phyloP scores from a whole-genome alignment of 2,113 vertebrate genomes.

The Cercopithecus mona region DNA sequence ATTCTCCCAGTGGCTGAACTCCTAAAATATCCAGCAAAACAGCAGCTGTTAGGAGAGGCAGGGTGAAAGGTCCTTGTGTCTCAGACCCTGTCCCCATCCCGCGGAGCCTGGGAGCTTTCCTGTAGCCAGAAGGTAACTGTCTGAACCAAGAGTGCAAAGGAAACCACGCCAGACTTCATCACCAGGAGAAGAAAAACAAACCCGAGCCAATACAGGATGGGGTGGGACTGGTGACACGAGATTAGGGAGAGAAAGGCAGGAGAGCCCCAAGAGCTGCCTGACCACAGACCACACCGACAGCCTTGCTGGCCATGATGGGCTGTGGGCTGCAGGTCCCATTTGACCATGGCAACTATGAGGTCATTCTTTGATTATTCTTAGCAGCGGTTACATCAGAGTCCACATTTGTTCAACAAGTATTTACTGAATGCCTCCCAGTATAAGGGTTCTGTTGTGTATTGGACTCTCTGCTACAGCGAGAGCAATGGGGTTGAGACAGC shows the following conservation, averaged over 20 bases:
- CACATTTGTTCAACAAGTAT: neutral
- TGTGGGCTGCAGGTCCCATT: neutral
- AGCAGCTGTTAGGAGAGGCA: neutral
- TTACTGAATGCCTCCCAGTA: neutral
- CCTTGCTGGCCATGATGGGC: fast-evolving
- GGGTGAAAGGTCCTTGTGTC: neutral
- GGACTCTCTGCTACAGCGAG: neutral
- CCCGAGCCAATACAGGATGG: neutral
- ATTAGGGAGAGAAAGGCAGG: neutral
- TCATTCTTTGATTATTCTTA: neutral
- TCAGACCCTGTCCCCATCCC: neutral
- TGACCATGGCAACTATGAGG: neutral
- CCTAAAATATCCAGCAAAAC: neutral
- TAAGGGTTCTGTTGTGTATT: neutral
- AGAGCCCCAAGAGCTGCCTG: fast-evolving
- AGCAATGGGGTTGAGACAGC: neutral
- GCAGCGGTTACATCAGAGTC: neutral
- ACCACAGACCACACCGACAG: neutral
- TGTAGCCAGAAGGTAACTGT: neutral
- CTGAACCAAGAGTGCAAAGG: neutral
- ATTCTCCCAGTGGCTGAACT: neutral
- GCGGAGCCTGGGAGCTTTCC: neutral
- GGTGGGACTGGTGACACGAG: neutral
- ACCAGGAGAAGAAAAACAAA: neutral
- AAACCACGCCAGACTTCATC: neutral